These are phyloP conservation scores for Kryphioiulus occultus DNA, from an alignment of 2,888 invertebrate species.

Conservation along the genomic window DNA sequence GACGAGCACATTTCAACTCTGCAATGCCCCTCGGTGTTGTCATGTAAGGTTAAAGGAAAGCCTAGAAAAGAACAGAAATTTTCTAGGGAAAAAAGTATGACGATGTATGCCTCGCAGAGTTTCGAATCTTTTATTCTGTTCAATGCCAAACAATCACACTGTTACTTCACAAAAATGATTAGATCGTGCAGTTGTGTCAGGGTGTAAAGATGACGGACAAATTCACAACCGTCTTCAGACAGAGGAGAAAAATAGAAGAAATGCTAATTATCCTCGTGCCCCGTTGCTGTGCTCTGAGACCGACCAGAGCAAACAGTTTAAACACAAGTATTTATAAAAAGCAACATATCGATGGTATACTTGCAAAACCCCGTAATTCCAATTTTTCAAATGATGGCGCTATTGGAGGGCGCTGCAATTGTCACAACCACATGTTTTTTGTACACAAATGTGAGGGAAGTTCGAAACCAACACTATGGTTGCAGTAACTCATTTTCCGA, in stretches of 20 bases:
- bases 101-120: neutral
- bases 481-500: too few species aligned
- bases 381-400: too few species aligned
- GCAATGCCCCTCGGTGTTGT: slow-evolving; percentile 18
- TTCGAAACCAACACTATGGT: too few species aligned
- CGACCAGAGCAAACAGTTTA: neutral
- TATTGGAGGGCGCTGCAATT: too few species aligned
- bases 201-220: neutral
- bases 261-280: neutral
- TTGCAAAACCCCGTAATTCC: too few species aligned
- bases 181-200: slow-evolving; percentile 2
- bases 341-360: too few species aligned
- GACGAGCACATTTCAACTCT: slow-evolving; percentile 14
- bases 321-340: neutral
- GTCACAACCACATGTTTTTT: too few species aligned
- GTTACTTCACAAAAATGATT: neutral
- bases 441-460: too few species aligned
- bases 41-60: slow-evolving; percentile 9
- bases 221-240: neutral
- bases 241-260: too few species aligned
- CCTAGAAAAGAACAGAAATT: slow-evolving; percentile 1
- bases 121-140: neutral
- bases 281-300: neutral
- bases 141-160: slow-evolving; percentile 15
- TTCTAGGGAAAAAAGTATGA: neutral